Base-by-base conservation (phyloP, 2,888 invertebrate genomes). In the Rhaphigaster nebulosa region DNA sequence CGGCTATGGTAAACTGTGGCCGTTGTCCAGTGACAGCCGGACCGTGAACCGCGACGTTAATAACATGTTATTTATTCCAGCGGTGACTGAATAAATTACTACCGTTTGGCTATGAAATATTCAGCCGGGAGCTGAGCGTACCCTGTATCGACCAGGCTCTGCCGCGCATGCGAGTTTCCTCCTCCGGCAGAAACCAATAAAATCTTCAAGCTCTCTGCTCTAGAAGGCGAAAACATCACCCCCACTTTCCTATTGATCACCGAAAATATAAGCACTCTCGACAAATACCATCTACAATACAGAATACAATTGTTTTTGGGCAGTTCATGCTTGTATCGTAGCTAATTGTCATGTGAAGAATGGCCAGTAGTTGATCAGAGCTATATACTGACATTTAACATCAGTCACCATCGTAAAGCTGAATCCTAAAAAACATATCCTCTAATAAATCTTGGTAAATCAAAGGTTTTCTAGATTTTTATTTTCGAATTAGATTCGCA, bases 61-160 rank as follows among this genome's bases (percentile, higher is more conserved):
- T 88, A 88, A 88, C 88, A 88, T 88, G 60, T 60, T 60, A 88
- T 88, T 88, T 88, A 60, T 60, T 60, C 41, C 88, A n/a, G 60
- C 88, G 20, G 87, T 87, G 87, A 56, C 54, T 56, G 88, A 88
- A 88, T 88, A 88, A 88, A 88, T 88, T 56, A 60, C 41, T 41
- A 60, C n/a, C 41, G 41, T 38, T 38, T 23, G 45, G n/a, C 88
- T 26, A 41, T 88, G 88, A 60, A 88, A 88, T 60, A 60, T 88
- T 88, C 88, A 88, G 45, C 10, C 41, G 60, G 45, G n/a, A 84
- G 45, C n/a, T 1, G 50, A 60, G 60, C n/a, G 23, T 41, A n/a
- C 41, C 41, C 54, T 88, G 65, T 84, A 84, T 84, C 84, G 84
- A 84, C 84, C 84, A 45, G 84, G 6, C 26, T 1, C 8, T 6